phyloP scores from a whole-genome alignment of 2,797 vertebrate species.

The Diplodus sargus region DNA sequence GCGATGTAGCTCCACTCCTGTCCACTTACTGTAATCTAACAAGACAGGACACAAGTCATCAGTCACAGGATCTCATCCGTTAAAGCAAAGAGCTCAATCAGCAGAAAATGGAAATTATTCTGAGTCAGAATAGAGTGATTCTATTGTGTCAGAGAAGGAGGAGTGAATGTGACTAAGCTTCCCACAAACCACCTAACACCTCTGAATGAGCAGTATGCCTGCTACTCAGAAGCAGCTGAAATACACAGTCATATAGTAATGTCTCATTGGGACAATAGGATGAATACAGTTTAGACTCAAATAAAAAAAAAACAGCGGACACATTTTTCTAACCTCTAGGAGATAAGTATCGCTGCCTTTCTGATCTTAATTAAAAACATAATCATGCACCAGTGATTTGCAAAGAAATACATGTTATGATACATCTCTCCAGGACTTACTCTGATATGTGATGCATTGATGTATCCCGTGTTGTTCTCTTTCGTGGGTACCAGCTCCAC shows the following conservation, averaged over 20 bases:
- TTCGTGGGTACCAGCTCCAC: conserved; percentile 98
- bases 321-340: neutral
- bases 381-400: neutral
- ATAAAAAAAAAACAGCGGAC: neutral
- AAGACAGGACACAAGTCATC: conserved; percentile 17
- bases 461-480: conserved; percentile 98
- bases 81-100: neutral
- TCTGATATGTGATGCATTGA: conserved; percentile 96
- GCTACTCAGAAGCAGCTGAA: neutral
- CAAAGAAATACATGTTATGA: neutral
- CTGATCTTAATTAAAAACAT: neutral
- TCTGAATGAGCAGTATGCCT: neutral
- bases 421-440: conserved; percentile 75
- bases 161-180: conserved; percentile 8
- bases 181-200: neutral
- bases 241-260: too few species aligned
- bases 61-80: neutral
- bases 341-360: neutral
- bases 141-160: neutral
- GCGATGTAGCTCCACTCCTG: conserved; percentile 98
- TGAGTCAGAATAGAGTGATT: neutral
- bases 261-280: too few species aligned
- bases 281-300: too few species aligned
- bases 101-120: conserved; percentile 4
- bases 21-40: conserved; percentile 89